Base-by-base conservation (phyloP, 2,113 vertebrate species). In the Otocyon megalotis region DNA sequence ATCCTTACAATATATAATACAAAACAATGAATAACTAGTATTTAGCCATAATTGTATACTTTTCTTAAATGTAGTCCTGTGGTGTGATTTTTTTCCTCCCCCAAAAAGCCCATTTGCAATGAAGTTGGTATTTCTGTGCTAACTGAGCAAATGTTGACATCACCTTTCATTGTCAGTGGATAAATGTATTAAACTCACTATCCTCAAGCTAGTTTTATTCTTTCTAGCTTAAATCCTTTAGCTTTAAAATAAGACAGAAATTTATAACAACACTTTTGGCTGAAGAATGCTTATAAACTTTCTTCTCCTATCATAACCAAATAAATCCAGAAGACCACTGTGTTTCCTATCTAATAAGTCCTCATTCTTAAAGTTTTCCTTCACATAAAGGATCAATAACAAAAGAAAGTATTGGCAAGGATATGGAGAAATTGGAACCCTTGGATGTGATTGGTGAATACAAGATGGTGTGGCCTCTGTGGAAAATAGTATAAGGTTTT, bases 241-340 rank as follows among this genome's bases (percentile, higher is more conserved):
- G n/a, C 58, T 96, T 96, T 94, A 81, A 96, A 76, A 71, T 58
- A 48, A 91, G 48, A 72, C 77, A 80, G 26, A 91, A 28, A 53
- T 87, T 83, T 83, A n/a, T 16, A 90, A 14, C 17, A 56, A 11
- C 12, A 1, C 17, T 84, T 84, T 88, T 79, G 30, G 20, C 26
- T 76, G 35, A 90, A 14, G 28, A 54, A 63, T 81, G 22, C 72
- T 88, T 77, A 84, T 85, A 37, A 54, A 85, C 37, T 53, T 84
- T 79, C 53, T 79, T 90, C 8, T 82, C 20, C 28, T 22, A 22
- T 90, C 3, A 30, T 90, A 94, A 76, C 26, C 63, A 80, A 84
- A 90, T 1, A 50, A 97, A 85, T 6, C 76, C 58, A 77, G 54
- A 91, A 89, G 35, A 76, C 11, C 94, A 35, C 8, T 35, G 67